Percentiles rank a stretch among this genome's conserved stretches.
phyloP scores from a whole-genome alignment of 1,140 invertebrate genomes.

The Matsumurasca onukii region DNA sequence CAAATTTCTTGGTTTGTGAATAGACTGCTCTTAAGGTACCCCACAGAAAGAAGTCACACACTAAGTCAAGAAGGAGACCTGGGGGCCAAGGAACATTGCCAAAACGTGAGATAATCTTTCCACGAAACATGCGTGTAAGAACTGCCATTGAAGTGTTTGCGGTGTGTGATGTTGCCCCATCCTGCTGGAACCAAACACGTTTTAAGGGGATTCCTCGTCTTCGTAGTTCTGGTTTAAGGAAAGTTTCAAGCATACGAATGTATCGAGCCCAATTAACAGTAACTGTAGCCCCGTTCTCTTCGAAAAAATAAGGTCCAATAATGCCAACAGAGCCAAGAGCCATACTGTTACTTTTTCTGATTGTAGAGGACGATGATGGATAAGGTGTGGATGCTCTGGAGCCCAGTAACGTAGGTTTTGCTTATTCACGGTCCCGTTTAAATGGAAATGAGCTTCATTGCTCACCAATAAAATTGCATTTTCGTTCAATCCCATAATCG shows the following conservation, averaged over 20 bases:
- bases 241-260: constrained; percentile 35
- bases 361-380: constrained; percentile 45
- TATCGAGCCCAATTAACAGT: constrained; percentile 40
- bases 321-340: constrained; percentile 39
- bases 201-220: constrained; percentile 3
- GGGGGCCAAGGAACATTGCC: constrained; percentile 42
- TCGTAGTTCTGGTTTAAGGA: constrained; percentile 35
- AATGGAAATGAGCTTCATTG: constrained; percentile 4
- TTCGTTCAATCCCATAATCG: neutral
- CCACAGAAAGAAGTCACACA: constrained; percentile 45
- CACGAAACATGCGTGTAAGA: constrained; percentile 37
- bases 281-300: constrained; percentile 37
- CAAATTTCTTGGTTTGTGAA: constrained; percentile 40
- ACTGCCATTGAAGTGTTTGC: constrained; percentile 39
- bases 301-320: constrained; percentile 41
- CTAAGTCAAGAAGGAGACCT: constrained; percentile 42
- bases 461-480: neutral
- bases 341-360: constrained; percentile 44
- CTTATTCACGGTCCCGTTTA: constrained; percentile 5
- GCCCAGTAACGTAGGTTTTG: constrained; percentile 8
- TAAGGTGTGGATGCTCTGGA: constrained; percentile 10
- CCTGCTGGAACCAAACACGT: constrained; percentile 38
- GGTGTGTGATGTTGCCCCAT: constrained; percentile 41
- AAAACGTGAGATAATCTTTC: constrained; percentile 39
- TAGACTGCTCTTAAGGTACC: constrained; percentile 39